Conservation (phyloP, 1,140 invertebrate species). For the Pteromalus puparum region DNA sequence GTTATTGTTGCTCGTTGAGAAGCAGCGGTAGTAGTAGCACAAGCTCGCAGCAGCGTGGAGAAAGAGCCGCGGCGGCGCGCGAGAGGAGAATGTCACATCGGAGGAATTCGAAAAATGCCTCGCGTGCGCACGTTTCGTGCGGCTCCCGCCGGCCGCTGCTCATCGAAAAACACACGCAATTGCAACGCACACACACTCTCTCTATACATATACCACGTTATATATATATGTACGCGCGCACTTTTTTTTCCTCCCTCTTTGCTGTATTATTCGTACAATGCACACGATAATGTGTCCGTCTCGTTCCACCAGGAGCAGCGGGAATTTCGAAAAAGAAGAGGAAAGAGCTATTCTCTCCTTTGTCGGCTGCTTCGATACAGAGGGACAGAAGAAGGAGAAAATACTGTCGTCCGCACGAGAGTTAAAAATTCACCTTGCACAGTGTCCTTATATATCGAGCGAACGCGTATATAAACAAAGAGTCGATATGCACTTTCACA, state of each 20-base stretch:
- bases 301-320: too few relatives aligned
- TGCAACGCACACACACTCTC: background rate
- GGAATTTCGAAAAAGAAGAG: too few relatives aligned
- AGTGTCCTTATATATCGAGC: too few relatives aligned
- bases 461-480: background rate
- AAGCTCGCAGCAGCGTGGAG: background rate
- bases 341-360: too few relatives aligned
- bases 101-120: background rate
- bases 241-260: too few relatives aligned
- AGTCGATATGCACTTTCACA: background rate
- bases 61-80: slow-evolving; percentile 3
- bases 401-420: too few relatives aligned
- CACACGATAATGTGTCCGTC: too few relatives aligned
- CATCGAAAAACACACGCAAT: background rate
- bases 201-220: background rate
- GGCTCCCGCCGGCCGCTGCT: slow-evolving; percentile 1
- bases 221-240: too few relatives aligned
- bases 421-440: too few relatives aligned
- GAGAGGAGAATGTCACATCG: background rate
- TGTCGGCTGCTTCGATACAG: too few relatives aligned
- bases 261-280: too few relatives aligned
- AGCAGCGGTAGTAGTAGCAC: background rate
- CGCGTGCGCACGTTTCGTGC: slow-evolving; percentile 16
- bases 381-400: too few relatives aligned
- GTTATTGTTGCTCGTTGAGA: background rate